Base-by-base conservation (phyloP, 2,888 invertebrate genomes). In the Spilarctia lutea region DNA sequence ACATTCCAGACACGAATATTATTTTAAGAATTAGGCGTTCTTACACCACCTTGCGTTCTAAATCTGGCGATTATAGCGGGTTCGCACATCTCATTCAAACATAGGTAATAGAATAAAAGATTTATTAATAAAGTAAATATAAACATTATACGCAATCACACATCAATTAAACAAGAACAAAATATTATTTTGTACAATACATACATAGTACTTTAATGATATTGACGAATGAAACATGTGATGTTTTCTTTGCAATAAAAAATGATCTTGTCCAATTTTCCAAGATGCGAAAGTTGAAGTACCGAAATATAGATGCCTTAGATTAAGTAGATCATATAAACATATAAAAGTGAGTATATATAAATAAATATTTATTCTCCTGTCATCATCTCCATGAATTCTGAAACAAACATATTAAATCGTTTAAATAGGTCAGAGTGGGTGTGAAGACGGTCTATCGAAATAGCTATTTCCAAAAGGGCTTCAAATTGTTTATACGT, bases 381-480 rank as follows among this genome's bases (percentile, higher is more conserved):
- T 83, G 98, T 98, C 98, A 98, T 98, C 98, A 98, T 98, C 94
- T 98, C 98, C 98, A 98, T 98, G 96, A 98, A 98, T 97, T 98
- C 98, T 98, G 97, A 84, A 97, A 97, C 91, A 95, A 94, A n/a
- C 65, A 83, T 70, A 81, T 73, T 71, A 65, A 65, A 68, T 45
- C 48, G 30, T 45, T 75, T 20, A 75, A 71, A 74, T 48, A 35
- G 16, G 39, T 45, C 33, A 35, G 48, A 42, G 20, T 30, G 35
- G 24, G 16, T 56, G 39, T 33, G 8, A 66, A n/a, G 8, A 48
- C 20, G 27, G 6, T 33, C 48, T 33, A 20, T 45, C 10, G 18
- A 45, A 67, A 13, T n/a, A 8, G n/a, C 65, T 66, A n/a, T 66
- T 65, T 16, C n/a, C 11, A 39, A 35, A 39, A 24, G 27, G 27